Evolutionary conservation across 2,113 vertebrate genomes (phyloP).

Genomic region (Hippocampus zosterae): DNA sequence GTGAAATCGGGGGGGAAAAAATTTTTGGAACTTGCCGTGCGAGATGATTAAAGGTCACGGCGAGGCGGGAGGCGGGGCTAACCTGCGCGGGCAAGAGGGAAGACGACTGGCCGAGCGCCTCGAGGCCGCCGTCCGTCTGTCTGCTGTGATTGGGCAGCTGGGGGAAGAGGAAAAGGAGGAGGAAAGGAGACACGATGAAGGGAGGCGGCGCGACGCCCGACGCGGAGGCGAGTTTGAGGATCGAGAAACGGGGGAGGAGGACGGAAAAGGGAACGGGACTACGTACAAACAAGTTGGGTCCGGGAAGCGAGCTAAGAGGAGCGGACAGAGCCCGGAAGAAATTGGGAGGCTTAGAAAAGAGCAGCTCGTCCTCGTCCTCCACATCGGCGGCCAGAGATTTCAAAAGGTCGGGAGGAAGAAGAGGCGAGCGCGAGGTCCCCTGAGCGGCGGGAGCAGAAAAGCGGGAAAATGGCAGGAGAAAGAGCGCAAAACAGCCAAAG

Average conservation of each 20-base stretch:
- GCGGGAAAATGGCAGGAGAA: conserved; percentile 6
- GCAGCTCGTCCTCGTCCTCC: conserved; percentile 99
- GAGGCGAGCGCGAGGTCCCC: conserved; percentile 98
- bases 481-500: conserved; percentile 59
- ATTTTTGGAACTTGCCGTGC: too few relatives aligned
- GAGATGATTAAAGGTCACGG: not conserved
- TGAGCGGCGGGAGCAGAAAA: conserved; percentile 64
- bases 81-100: conserved; percentile 94
- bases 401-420: conserved; percentile 99
- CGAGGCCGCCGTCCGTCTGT: conserved; percentile 82
- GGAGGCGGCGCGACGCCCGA: not conserved
- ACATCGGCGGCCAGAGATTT: conserved; percentile 97
- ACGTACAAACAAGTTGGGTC: conserved; percentile 99
- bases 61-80: conserved; percentile 9
- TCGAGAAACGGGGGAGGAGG: not conserved
- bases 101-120: conserved; percentile 81
- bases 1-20: too few relatives aligned
- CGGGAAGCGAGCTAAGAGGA: conserved; percentile 94
- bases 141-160: conserved; percentile 80
- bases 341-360: conserved; percentile 97
- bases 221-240: not conserved
- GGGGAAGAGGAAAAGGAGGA: conserved; percentile 18
- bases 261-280: conserved; percentile 46
- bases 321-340: conserved; percentile 97
- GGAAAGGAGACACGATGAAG: not conserved